phyloP scores from a whole-genome alignment of 2,797 vertebrate genomes.

The Enteromius mattozi region DNA sequence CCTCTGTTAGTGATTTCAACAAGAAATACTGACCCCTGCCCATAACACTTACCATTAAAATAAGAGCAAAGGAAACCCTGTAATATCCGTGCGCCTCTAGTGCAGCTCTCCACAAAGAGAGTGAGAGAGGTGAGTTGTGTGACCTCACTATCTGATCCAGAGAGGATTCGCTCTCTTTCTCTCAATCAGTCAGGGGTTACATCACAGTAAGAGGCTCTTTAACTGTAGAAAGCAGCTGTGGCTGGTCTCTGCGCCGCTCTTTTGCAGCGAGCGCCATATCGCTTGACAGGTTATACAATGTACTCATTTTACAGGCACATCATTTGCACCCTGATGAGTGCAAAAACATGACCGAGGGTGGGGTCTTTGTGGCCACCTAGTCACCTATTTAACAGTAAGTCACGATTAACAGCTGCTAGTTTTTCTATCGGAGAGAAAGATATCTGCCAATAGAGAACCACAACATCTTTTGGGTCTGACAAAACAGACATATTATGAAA shows the following conservation, averaged over 20 bases:
- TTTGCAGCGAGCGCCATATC: constrained; percentile 19
- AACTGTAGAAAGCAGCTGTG: constrained; percentile 50
- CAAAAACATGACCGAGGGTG: constrained; percentile 34
- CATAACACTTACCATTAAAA: constrained; percentile 51
- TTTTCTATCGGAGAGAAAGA: constrained; percentile 15
- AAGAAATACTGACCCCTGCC: constrained; percentile 53
- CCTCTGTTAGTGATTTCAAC: constrained; percentile 40
- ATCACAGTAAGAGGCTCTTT: constrained; percentile 61
- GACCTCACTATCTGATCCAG: constrained; percentile 44
- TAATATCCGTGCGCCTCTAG: constrained; percentile 38
- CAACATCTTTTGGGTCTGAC: neutral
- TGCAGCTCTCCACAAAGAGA: constrained; percentile 42
- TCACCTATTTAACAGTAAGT: constrained; percentile 46
- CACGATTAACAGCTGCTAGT: constrained; percentile 22
- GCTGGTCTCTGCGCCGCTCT: constrained; percentile 21
- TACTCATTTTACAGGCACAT: constrained; percentile 50
- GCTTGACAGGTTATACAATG: constrained; percentile 60
- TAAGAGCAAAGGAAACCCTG: constrained; percentile 43
- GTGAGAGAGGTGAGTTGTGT: constrained; percentile 46
- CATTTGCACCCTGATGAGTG: constrained; percentile 62
- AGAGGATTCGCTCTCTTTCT: constrained; percentile 45
- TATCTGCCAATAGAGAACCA: constrained; percentile 5
- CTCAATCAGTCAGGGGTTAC: constrained; percentile 52
- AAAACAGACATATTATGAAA: neutral
- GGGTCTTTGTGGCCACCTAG: constrained; percentile 28